These are phyloP conservation scores for Setipinna tenuifilis DNA, from an alignment of 2,797 vertebrate genomes.

Conservation along the genomic window DNA sequence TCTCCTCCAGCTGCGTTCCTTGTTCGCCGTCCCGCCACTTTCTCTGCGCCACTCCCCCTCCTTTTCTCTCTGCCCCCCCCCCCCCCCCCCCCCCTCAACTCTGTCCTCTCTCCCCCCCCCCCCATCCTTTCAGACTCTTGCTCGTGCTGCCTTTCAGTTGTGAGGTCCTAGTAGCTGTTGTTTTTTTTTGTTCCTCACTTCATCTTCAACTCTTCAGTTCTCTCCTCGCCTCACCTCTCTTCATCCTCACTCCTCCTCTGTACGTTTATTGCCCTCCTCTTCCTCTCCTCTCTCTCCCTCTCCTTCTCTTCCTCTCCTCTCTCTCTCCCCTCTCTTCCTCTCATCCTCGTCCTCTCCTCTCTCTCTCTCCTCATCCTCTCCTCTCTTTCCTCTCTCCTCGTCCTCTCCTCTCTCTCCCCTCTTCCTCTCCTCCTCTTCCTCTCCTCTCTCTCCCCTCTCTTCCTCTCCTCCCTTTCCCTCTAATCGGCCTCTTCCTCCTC, in stretches of 20 bases:
- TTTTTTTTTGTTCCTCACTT: background rate
- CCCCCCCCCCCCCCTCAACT: slow-evolving; percentile 24
- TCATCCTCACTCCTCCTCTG: background rate
- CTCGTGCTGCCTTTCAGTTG: too few species aligned
- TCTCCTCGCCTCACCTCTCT: background rate
- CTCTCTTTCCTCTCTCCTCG: slow-evolving; percentile 26
- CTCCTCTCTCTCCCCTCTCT: slow-evolving; percentile 41
- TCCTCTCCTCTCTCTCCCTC: background rate
- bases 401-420: slow-evolving; percentile 46
- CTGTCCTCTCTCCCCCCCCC: slow-evolving; percentile 20
- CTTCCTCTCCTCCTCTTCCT: background rate
- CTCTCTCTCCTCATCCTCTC: background rate
- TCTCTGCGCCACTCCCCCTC: background rate
- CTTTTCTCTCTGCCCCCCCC: slow-evolving; percentile 12
- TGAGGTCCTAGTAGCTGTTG: background rate
- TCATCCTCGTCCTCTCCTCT: slow-evolving; percentile 15
- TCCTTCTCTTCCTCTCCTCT: background rate
- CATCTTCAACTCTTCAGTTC: too few species aligned
- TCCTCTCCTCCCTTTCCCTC: slow-evolving; percentile 35
- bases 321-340: too few species aligned
- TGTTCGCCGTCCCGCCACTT: slow-evolving; percentile 32
- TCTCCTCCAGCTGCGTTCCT: slow-evolving; percentile 54
- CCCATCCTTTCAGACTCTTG: too few species aligned
- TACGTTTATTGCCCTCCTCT: background rate
- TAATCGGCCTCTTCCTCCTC: background rate